Evolutionary conservation across 2,888 invertebrate genomes (phyloP).

Genomic region (Myopa testacea): DNA sequence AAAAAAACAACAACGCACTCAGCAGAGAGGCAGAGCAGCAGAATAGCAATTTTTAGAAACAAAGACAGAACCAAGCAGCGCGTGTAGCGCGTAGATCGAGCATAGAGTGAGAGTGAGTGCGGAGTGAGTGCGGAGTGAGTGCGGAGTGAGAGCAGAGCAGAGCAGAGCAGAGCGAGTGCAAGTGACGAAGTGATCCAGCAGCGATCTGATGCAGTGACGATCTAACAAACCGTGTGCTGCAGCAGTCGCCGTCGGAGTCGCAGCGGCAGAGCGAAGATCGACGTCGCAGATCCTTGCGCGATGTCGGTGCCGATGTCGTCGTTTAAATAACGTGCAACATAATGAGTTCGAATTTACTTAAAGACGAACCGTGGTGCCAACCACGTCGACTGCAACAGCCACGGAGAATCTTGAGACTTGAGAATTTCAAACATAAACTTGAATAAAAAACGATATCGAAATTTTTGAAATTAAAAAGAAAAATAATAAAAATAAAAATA

Average conservation of each 20-base stretch:
- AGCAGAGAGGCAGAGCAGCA: background rate
- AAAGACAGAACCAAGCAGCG: slow-evolving; percentile 33
- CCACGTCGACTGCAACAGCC: slow-evolving; percentile 53
- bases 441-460: slow-evolving; percentile 28
- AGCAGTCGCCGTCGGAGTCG: slow-evolving; percentile 39
- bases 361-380: slow-evolving; percentile 63
- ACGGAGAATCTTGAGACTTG: slow-evolving; percentile 32
- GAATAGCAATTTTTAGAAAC: background rate
- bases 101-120: slow-evolving; percentile 20
- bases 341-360: slow-evolving; percentile 63
- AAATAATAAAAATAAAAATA: slow-evolving; percentile 48
- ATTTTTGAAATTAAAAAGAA: slow-evolving; percentile 30
- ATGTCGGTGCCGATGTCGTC: slow-evolving; percentile 48
- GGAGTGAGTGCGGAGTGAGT: background rate
- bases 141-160: background rate
- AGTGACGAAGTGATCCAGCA: background rate
- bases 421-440: background rate
- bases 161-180: background rate
- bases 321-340: slow-evolving; percentile 65
- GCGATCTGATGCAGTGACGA: slow-evolving; percentile 6
- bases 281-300: slow-evolving; percentile 43
- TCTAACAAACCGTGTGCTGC: slow-evolving; percentile 37
- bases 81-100: slow-evolving; percentile 24
- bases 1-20: background rate
- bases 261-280: slow-evolving; percentile 27